These are phyloP conservation scores for Percopsis omiscomaycus DNA, from an alignment of 2,797 vertebrate species.

Conservation along the genomic window DNA sequence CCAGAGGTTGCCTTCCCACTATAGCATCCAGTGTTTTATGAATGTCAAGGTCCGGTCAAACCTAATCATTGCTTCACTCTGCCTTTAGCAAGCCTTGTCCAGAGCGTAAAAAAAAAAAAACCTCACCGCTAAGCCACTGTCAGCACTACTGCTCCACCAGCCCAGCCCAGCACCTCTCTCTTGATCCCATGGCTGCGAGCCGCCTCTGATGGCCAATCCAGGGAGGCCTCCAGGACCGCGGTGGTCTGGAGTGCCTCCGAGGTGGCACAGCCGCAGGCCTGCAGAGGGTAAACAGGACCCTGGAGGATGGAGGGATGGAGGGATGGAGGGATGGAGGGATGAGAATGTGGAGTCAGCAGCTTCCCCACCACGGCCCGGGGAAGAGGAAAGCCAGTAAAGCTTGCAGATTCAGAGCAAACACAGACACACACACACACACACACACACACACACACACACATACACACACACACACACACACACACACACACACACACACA, in stretches of 20 bases:
- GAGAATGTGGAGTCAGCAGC: conserved; percentile 76
- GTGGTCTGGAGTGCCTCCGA: conserved; percentile 77
- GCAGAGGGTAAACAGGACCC: conserved; percentile 74
- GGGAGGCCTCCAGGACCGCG: conserved; percentile 63
- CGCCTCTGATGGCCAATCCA: conserved; percentile 39
- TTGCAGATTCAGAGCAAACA: conserved; percentile 69
- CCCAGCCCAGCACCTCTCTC: conserved; percentile 57
- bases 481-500: background rate
- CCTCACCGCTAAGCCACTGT: conserved; percentile 59
- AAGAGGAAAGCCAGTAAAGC: conserved; percentile 74
- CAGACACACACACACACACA: conserved; percentile 17
- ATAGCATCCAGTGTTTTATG: conserved; percentile 27
- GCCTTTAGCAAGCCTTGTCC: conserved; percentile 13
- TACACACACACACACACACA: conserved; percentile 4
- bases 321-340: conserved; percentile 61
- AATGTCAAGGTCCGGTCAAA: conserved; percentile 53
- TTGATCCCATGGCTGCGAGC: conserved; percentile 57
- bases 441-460: conserved; percentile 30
- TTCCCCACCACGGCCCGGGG: conserved; percentile 52
- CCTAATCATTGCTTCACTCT: conserved; percentile 65
- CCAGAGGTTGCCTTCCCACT: conserved; percentile 48
- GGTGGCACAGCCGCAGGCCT: conserved; percentile 73
- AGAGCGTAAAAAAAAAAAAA: conserved; percentile 43
- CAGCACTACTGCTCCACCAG: conserved; percentile 60
- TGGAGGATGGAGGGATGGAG: conserved; percentile 67